Percentiles rank a stretch among this genome's conserved stretches.
Evolutionary conservation across 2,797 vertebrate species (phyloP).

Genomic region (Peromyscus aztecus): DNA sequence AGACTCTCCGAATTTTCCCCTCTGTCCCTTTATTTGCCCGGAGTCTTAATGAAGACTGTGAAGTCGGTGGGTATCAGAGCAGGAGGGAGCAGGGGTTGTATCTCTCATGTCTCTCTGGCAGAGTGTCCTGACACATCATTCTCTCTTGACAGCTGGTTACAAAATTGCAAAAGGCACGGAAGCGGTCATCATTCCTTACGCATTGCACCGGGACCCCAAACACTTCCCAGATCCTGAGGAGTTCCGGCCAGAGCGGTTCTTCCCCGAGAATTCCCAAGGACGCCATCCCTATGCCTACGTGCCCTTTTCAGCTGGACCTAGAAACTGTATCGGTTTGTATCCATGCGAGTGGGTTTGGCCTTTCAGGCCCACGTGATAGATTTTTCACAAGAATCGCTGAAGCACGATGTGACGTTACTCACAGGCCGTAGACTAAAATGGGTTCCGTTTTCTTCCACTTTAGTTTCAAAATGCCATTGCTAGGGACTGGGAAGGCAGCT

Average conservation of each 20-base stretch:
- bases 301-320: slow-evolving; percentile 96
- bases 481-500: neutral
- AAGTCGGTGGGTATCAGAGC: slow-evolving; percentile 90
- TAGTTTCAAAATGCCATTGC: neutral
- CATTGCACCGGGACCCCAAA: slow-evolving; percentile 93
- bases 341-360: neutral
- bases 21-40: slow-evolving; percentile 95
- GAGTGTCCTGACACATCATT: neutral
- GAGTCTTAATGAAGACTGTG: slow-evolving; percentile 91
- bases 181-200: slow-evolving; percentile 90
- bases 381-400: neutral
- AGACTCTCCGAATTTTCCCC: slow-evolving; percentile 94
- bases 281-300: slow-evolving; percentile 93
- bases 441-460: neutral
- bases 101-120: neutral
- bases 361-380: neutral
- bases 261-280: slow-evolving; percentile 91
- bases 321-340: slow-evolving; percentile 96
- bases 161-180: slow-evolving; percentile 90
- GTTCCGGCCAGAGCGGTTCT: slow-evolving; percentile 95
- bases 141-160: slow-evolving; percentile 89
- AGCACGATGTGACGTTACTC: neutral
- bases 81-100: neutral
- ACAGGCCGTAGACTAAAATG: neutral
- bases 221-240: slow-evolving; percentile 94